phyloP scores from a whole-genome alignment of 2,888 invertebrate species.

The Palloptera scutellata region DNA sequence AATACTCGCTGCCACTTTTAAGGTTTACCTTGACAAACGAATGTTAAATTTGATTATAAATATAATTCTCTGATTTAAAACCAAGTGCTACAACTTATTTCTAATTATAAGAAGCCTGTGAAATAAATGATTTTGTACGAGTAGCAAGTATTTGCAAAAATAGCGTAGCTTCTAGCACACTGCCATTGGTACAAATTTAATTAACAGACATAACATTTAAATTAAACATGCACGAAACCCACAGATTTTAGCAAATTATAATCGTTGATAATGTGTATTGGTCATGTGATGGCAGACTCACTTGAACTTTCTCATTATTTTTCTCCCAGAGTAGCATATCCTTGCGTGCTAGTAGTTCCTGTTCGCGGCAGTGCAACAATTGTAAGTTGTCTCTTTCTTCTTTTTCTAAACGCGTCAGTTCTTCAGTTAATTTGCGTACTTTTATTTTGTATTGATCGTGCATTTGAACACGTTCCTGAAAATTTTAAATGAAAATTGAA shows the following conservation, averaged over 20 bases:
- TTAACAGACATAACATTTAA: not conserved
- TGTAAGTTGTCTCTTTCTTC: conserved; percentile 68
- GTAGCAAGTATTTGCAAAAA: too few relatives aligned
- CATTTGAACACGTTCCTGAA: conserved; percentile 66
- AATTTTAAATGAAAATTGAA: conserved; percentile 23
- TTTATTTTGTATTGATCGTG: conserved; percentile 64
- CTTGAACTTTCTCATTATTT: conserved; percentile 64
- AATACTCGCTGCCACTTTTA: too few relatives aligned
- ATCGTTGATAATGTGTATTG: not conserved
- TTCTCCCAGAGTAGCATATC: conserved; percentile 65
- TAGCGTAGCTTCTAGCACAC: too few relatives aligned
- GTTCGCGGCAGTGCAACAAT: conserved; percentile 68
- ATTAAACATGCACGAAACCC: not conserved
- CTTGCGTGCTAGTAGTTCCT: conserved; percentile 60
- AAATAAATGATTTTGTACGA: too few relatives aligned
- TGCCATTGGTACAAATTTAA: too few relatives aligned
- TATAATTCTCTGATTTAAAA: too few relatives aligned
- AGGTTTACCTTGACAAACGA: too few relatives aligned
- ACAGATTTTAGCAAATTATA: too few relatives aligned
- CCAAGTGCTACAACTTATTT: too few relatives aligned
- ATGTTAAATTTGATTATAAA: too few relatives aligned
- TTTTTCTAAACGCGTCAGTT: conserved; percentile 65
- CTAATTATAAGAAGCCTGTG: too few relatives aligned
- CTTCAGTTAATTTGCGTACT: conserved; percentile 64
- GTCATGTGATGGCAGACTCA: conserved; percentile 44